phyloP scores from a whole-genome alignment of 2,888 invertebrate species.

The Coecobrya sp. region DNA sequence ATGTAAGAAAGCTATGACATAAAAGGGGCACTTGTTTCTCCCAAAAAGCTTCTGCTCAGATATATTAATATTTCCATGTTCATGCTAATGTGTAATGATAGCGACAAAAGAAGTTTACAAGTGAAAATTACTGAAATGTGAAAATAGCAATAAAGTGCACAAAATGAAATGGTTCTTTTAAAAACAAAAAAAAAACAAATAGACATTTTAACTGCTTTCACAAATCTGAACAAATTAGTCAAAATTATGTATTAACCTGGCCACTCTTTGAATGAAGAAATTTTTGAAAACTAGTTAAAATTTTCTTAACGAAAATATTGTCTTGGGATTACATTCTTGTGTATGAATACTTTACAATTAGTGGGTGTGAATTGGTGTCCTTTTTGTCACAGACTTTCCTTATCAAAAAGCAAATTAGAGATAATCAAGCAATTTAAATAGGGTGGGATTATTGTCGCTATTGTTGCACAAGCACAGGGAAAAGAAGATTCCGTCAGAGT shows the following conservation, averaged over 20 bases:
- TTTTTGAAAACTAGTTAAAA: background rate
- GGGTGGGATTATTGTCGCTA: background rate
- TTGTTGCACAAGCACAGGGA: background rate
- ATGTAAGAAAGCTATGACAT: background rate
- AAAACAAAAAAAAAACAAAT: background rate
- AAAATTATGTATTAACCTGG: background rate
- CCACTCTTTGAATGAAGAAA: background rate
- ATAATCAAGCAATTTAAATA: background rate
- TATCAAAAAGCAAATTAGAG: background rate
- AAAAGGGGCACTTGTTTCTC: background rate
- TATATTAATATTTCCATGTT: background rate
- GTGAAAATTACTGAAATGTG: background rate
- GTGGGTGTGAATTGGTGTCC: background rate
- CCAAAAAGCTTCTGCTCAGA: background rate
- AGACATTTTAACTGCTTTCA: background rate
- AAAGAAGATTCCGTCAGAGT: background rate
- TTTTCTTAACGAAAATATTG: background rate
- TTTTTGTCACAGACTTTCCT: background rate
- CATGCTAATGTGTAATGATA: background rate
- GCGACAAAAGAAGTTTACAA: background rate
- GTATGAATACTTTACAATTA: background rate
- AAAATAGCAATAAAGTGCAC: background rate
- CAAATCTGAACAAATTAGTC: background rate
- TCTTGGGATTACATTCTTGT: background rate
- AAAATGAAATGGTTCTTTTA: background rate